Evolutionary conservation across 2,797 vertebrate species (phyloP).

Genomic region (Eupleurogrammus muticus): DNA sequence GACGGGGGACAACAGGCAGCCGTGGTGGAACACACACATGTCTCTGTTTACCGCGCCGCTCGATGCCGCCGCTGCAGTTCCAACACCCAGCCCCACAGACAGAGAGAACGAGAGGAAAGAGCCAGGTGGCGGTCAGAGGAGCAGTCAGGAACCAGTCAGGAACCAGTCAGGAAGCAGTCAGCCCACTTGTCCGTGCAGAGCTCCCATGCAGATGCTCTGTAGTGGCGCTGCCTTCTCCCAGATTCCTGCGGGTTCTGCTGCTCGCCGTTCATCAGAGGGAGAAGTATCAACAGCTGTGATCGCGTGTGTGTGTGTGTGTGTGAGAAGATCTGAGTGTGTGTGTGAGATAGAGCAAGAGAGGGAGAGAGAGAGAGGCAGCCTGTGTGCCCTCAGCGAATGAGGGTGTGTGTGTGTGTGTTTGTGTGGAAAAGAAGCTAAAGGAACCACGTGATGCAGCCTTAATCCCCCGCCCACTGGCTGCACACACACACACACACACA

Average conservation of each 20-base stretch:
- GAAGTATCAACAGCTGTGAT: slow-evolving; percentile 77
- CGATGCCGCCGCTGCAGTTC: slow-evolving; percentile 47
- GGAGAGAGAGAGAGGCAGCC: slow-evolving; percentile 1
- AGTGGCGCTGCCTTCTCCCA: slow-evolving; percentile 35
- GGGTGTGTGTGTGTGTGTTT: slow-evolving; percentile 73
- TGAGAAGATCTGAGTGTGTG: slow-evolving; percentile 37
- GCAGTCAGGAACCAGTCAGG: slow-evolving; percentile 46
- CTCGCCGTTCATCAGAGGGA: slow-evolving; percentile 53
- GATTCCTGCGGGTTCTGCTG: slow-evolving; percentile 43
- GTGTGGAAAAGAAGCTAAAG: slow-evolving; percentile 81
- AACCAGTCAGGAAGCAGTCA: slow-evolving; percentile 39
- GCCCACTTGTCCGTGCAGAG: slow-evolving; percentile 47
- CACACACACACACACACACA: slow-evolving; percentile 44
- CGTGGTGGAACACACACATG: slow-evolving; percentile 66
- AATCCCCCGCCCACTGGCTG: slow-evolving; percentile 81
- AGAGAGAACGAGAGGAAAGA: slow-evolving; percentile 35
- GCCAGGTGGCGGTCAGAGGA: slow-evolving; percentile 17
- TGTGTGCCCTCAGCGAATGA: slow-evolving; percentile 57
- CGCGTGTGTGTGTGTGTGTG: slow-evolving; percentile 68
- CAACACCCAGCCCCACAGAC: slow-evolving; percentile 47
- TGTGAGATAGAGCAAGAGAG: slow-evolving; percentile 32
- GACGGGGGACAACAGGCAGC: slow-evolving; percentile 52
- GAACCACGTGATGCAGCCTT: slow-evolving; percentile 78
- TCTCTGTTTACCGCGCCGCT: slow-evolving; percentile 54
- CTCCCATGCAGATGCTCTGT: slow-evolving; percentile 46